A percentile compares a stretch with the other conserved stretches of the same genome.
phyloP scores from a whole-genome alignment of 2,797 vertebrate species.

The Rhabdomys pumilio region DNA sequence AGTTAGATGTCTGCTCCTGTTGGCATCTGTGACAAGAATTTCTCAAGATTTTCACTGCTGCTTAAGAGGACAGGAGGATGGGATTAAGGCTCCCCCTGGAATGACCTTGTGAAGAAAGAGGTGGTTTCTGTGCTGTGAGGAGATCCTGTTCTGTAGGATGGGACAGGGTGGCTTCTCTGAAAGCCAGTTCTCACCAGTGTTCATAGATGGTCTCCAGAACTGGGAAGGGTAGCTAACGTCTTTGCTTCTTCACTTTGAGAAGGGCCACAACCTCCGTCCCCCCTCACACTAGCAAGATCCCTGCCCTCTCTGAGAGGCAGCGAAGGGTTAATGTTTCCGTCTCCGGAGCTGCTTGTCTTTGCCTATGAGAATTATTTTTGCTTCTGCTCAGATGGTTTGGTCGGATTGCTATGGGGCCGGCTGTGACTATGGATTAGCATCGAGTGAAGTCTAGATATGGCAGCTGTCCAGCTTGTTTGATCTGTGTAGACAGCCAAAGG shows the following conservation, averaged over 20 bases:
- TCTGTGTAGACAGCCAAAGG: slow-evolving; percentile 80
- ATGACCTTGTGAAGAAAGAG: not conserved
- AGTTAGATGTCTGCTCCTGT: slow-evolving; percentile 43
- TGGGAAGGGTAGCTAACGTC: slow-evolving; percentile 18
- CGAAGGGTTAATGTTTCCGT: slow-evolving; percentile 73
- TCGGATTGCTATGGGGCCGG: slow-evolving; percentile 60
- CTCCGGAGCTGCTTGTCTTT: slow-evolving; percentile 66
- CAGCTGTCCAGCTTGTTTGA: slow-evolving; percentile 80
- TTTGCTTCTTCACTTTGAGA: not conserved
- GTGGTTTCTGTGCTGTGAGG: not conserved
- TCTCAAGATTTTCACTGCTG: slow-evolving; percentile 2
- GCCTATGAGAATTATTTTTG: slow-evolving; percentile 81
- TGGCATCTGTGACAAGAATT: slow-evolving; percentile 12
- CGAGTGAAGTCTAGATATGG: slow-evolving; percentile 78
- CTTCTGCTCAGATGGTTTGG: slow-evolving; percentile 80
- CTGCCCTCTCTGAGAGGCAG: slow-evolving; percentile 44
- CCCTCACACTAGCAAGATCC: slow-evolving; percentile 31
- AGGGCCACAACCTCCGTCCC: not conserved
- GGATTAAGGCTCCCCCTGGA: not conserved
- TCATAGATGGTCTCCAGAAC: not conserved
- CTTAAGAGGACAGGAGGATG: not conserved
- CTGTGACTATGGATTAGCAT: slow-evolving; percentile 74
- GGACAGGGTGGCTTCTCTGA: slow-evolving; percentile 54
- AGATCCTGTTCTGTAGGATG: not conserved
- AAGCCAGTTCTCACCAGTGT: not conserved